phyloP scores from a whole-genome alignment of 2,113 vertebrate species.

The Notiomystis cincta region DNA sequence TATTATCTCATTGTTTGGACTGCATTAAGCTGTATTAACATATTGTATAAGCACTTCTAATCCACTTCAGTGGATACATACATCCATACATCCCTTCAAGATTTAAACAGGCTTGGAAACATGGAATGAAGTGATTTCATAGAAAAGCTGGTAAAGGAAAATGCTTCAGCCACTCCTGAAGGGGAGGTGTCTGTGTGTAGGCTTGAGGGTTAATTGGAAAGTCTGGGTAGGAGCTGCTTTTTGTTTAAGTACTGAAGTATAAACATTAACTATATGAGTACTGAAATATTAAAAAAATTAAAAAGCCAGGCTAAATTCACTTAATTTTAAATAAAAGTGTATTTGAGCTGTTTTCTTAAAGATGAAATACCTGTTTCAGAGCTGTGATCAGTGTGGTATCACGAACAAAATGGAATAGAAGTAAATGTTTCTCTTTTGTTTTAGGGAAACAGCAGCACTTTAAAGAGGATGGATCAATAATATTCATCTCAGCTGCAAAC shows the following conservation, averaged over 20 bases:
- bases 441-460: not conserved
- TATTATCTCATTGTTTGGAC: not conserved
- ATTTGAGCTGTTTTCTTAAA: not conserved
- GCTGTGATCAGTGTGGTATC: not conserved
- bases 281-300: not conserved
- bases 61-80: not conserved
- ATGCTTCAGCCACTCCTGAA: not conserved
- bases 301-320: not conserved
- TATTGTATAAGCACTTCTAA: not conserved
- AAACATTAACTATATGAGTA: not conserved
- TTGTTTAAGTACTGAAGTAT: not conserved
- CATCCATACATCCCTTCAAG: not conserved
- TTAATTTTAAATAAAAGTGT: not conserved
- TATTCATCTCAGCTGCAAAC: not conserved
- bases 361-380: not conserved
- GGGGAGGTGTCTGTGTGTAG: not conserved
- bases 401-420: not conserved
- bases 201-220: not conserved
- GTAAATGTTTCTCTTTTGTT: not conserved
- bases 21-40: not conserved
- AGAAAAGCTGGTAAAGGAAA: not conserved
- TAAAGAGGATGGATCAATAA: not conserved
- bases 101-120: not conserved
- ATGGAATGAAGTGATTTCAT: not conserved
- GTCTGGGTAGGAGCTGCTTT: not conserved